A percentile compares a stretch with the other conserved stretches of the same genome.
Conservation (phyloP, 2,797 vertebrate species). For the Phrynocephalus vlangalii region DNA sequence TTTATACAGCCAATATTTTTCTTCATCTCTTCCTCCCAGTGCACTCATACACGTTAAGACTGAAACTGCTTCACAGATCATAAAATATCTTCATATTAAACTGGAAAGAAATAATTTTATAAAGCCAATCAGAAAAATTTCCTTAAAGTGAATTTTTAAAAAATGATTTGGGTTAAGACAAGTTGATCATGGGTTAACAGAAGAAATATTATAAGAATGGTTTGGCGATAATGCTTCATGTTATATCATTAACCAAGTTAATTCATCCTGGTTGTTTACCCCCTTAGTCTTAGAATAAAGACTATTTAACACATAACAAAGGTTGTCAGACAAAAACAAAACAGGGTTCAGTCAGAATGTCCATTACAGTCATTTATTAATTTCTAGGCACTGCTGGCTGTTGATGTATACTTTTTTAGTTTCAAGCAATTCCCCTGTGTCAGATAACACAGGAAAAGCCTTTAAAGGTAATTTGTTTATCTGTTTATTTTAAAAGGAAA, state of each 20-base stretch:
- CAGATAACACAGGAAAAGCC: too few relatives aligned
- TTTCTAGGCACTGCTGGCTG: too few relatives aligned
- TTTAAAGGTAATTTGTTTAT: too few relatives aligned
- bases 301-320: background rate
- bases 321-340: too few relatives aligned
- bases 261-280: background rate
- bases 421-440: too few relatives aligned
- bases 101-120: background rate
- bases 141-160: too few relatives aligned
- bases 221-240: background rate
- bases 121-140: background rate
- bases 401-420: too few relatives aligned
- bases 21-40: background rate
- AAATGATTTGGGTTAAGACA: background rate
- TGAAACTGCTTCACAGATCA: slow-evolving; percentile 1
- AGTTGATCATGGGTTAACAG: background rate
- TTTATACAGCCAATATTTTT: slow-evolving; percentile 19
- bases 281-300: background rate
- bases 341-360: too few relatives aligned
- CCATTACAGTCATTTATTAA: too few relatives aligned
- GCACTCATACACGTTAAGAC: background rate
- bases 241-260: background rate
- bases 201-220: background rate
- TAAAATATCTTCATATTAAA: background rate
- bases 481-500: too few relatives aligned